phyloP scores from a whole-genome alignment of 2,797 vertebrate genomes.

The Cygnus olor region DNA sequence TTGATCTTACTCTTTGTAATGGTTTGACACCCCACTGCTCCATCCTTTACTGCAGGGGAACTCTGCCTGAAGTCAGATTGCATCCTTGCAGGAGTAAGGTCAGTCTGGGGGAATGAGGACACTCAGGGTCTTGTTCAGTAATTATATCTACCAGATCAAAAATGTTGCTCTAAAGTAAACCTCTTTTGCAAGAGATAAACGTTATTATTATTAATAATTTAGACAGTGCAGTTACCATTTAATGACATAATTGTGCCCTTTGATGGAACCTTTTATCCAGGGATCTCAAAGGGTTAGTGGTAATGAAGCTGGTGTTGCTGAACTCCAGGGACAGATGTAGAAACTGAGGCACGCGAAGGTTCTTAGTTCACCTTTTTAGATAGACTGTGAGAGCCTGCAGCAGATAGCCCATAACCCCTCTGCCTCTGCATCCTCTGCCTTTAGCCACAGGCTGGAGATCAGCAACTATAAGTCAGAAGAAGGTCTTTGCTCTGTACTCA shows the following conservation, averaged over 20 bases:
- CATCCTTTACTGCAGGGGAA: not conserved
- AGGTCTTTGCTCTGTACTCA: not conserved
- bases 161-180: not conserved
- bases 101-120: not conserved
- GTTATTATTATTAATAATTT: conserved; percentile 25
- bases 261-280: not conserved
- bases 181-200: conserved; percentile 41
- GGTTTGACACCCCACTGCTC: not conserved
- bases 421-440: not conserved
- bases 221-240: not conserved
- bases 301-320: not conserved
- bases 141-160: conserved; percentile 14
- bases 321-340: not conserved
- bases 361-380: not conserved
- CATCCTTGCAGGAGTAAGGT: not conserved
- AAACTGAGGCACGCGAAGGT: not conserved
- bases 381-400: not conserved
- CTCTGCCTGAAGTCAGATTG: not conserved
- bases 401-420: not conserved
- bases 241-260: conserved; percentile 31
- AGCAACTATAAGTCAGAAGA: not conserved
- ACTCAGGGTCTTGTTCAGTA: not conserved
- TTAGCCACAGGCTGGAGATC: not conserved
- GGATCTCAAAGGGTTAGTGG: not conserved
- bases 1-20: not conserved